A percentile compares a stretch with the other conserved stretches of the same genome.
phyloP scores from a whole-genome alignment of 35 echinoderm and acorn worm genomes.

The Ophioderma brevispina region DNA sequence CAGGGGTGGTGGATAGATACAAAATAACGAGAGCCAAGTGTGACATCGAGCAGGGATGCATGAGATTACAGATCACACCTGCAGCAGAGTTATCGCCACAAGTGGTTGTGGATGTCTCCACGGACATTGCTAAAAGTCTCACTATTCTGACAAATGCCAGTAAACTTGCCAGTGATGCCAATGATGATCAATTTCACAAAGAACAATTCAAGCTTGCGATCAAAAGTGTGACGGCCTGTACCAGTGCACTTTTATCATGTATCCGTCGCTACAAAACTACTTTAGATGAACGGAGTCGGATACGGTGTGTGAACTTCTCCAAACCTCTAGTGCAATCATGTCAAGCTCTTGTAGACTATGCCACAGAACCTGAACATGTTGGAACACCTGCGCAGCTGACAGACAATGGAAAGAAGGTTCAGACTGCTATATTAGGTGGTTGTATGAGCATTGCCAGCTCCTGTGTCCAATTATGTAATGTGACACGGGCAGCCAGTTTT shows the following conservation, averaged over 20 bases:
- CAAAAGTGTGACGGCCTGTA: conserved; percentile 94
- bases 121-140: conserved; percentile 84
- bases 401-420: conserved; percentile 66
- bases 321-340: conserved; percentile 99
- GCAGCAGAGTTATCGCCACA: conserved; percentile 79
- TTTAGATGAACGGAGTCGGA: conserved; percentile 78
- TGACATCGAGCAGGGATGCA: conserved; percentile 91
- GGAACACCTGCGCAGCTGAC: conserved; percentile 74
- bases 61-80: conserved; percentile 76
- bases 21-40: conserved; percentile 87
- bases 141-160: conserved; percentile 86
- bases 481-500: conserved; percentile 62
- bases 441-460: conserved; percentile 98
- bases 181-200: conserved; percentile 87
- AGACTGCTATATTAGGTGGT: conserved; percentile 85
- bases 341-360: conserved; percentile 89
- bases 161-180: conserved; percentile 95
- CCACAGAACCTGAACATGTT: conserved; percentile 88
- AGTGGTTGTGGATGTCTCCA: conserved; percentile 81
- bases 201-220: conserved; percentile 93
- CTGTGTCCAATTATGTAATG: conserved; percentile 78
- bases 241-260: conserved; percentile 77
- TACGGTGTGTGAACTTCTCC: conserved; percentile 80
- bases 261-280: conserved; percentile 81
- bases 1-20: conserved; percentile 94